Conservation (phyloP, 2,888 invertebrate genomes). For the Eilema depressum region DNA sequence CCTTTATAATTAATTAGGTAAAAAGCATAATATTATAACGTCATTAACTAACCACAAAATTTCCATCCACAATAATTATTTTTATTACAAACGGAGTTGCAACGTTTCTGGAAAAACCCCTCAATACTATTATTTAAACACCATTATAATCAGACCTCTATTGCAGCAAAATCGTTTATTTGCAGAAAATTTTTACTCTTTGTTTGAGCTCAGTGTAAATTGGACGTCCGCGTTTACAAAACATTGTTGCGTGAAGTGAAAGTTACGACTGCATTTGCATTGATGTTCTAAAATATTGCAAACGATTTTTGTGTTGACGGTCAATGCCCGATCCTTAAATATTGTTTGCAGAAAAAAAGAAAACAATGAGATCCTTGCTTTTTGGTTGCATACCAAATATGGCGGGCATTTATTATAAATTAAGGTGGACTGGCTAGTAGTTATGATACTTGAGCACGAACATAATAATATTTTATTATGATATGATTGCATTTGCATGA, state of each 20-base stretch:
- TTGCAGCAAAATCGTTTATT: conserved; percentile 11
- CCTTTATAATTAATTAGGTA: neutral
- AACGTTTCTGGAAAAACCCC: conserved; percentile 46
- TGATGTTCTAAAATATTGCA: conserved; percentile 30
- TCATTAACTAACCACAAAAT: conserved; percentile 6
- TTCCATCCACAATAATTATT: conserved; percentile 36
- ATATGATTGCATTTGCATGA: neutral
- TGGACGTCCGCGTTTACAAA: conserved; percentile 43
- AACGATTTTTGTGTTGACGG: conserved; percentile 29
- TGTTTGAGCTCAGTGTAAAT: conserved; percentile 24
- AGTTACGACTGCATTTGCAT: conserved; percentile 53
- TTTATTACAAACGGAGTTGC: conserved; percentile 53
- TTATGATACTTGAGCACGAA: neutral
- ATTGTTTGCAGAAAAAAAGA: neutral
- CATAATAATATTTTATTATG: no score
- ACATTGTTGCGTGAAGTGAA: conserved; percentile 51
- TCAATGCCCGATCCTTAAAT: conserved; percentile 17
- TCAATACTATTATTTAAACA: conserved; percentile 26
- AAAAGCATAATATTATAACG: conserved; percentile 6
- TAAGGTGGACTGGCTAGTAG: neutral
- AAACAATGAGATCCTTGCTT: neutral
- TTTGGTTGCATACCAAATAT: neutral
- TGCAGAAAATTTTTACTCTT: conserved; percentile 7
- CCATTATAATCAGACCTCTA: conserved; percentile 36
- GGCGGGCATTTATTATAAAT: neutral